These are phyloP conservation scores for Drosophila albomicans DNA, from an alignment of 1,140 invertebrate species.

Conservation along the genomic window DNA sequence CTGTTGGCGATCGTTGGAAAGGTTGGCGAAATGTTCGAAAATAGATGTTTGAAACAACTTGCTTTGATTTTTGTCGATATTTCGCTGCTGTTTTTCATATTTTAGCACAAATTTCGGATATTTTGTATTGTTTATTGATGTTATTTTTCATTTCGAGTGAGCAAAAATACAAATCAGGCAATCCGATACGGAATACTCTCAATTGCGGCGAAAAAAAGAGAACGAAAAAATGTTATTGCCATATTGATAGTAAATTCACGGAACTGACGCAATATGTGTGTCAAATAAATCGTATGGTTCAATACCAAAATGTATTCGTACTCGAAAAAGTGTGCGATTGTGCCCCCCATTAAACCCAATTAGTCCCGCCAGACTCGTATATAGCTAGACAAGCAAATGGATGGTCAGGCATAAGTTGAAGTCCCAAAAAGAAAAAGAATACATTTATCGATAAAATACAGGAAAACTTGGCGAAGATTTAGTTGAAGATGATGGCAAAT, in stretches of 20 bases:
- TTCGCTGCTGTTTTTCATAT: constrained; percentile 58
- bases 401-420: constrained; percentile 9
- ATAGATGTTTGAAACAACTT: constrained; percentile 33
- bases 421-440: constrained; percentile 10
- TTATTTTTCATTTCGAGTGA: constrained; percentile 35
- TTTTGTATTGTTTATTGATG: constrained; percentile 26
- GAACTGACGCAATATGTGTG: constrained; percentile 30
- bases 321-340: constrained; percentile 5
- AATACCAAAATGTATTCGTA: constrained; percentile 25
- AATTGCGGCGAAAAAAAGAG: not conserved
- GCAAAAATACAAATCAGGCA: constrained; percentile 4
- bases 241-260: constrained; percentile 18
- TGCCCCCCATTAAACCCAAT: constrained; percentile 55
- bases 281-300: constrained; percentile 30
- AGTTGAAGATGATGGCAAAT: constrained; percentile 23
- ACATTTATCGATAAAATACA: constrained; percentile 7
- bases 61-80: constrained; percentile 25
- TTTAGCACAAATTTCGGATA: constrained; percentile 52
- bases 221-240: not conserved
- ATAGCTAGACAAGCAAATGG: constrained; percentile 20
- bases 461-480: constrained; percentile 18
- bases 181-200: too few relatives aligned
- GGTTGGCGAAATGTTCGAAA: constrained; percentile 20
- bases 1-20: constrained; percentile 41
- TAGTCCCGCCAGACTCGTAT: constrained; percentile 26